Conservation (phyloP, 2,797 vertebrate genomes). For the Alfaro cultratus region DNA sequence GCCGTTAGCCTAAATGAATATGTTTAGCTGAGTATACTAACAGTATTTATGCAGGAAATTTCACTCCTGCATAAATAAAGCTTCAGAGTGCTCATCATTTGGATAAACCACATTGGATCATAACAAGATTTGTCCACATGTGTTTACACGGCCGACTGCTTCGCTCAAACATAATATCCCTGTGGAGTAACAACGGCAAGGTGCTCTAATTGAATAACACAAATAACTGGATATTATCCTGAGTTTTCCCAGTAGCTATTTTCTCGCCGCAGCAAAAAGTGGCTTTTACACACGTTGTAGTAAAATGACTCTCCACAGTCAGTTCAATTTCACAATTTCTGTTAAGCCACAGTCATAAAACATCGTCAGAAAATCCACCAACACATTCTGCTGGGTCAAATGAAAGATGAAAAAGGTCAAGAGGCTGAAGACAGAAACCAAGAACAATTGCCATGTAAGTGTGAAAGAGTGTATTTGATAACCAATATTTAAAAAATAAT, state of each 20-base stretch:
- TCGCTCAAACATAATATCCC: not conserved
- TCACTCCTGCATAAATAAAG: not conserved
- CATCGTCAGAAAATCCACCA: not conserved
- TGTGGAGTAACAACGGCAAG: not conserved
- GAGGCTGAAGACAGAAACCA: not conserved
- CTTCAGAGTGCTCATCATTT: not conserved
- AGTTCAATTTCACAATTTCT: not conserved
- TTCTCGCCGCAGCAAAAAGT: not conserved
- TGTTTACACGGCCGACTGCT: constrained; percentile 4
- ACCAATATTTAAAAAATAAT: not conserved
- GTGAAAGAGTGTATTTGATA: not conserved
- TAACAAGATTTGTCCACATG: not conserved
- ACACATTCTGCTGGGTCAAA: not conserved
- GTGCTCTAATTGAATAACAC: constrained; percentile 1
- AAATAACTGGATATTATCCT: not conserved
- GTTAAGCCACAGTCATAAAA: not conserved
- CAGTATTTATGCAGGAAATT: not conserved
- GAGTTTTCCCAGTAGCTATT: not conserved
- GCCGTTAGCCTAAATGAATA: not conserved
- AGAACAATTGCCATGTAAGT: not conserved
- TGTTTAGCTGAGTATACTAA: not conserved
- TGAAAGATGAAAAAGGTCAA: not conserved
- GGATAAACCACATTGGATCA: not conserved
- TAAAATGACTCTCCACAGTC: not conserved
- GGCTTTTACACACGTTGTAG: not conserved